These are phyloP conservation scores for Aphelenchoides fujianensis DNA, from an alignment of 1,140 invertebrate species.

Conservation along the genomic window DNA sequence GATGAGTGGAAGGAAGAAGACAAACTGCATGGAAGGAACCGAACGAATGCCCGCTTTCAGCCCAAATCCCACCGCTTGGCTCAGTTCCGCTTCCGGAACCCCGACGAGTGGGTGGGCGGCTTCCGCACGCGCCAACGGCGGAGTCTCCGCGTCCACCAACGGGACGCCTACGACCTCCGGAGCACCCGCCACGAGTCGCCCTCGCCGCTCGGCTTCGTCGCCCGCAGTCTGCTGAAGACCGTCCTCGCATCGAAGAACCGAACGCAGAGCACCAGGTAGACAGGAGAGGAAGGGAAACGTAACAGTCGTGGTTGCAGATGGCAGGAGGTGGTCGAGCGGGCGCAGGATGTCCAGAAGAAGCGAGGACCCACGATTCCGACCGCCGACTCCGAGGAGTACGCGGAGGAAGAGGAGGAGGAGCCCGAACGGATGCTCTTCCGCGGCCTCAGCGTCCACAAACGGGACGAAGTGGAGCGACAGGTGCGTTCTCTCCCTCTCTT, in stretches of 20 bases:
- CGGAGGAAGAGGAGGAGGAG: neutral
- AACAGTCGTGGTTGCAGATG: no score
- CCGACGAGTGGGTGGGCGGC: neutral
- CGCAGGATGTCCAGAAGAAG: neutral
- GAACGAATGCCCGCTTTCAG: no score
- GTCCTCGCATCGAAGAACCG: constrained; percentile 1
- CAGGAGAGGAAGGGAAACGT: no score
- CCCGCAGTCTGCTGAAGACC: neutral
- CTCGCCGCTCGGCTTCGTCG: constrained; percentile 1
- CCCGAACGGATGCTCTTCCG: neutral
- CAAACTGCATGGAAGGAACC: no score
- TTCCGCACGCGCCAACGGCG: constrained; percentile 7
- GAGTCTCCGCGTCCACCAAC: neutral
- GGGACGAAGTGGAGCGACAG: no score
- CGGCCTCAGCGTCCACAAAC: neutral
- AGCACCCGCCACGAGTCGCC: neutral
- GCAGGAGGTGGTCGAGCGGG: constrained; percentile 4
- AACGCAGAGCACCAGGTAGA: neutral
- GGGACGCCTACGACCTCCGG: neutral
- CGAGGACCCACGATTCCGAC: neutral
- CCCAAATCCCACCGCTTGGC: neutral
- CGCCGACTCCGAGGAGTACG: neutral
- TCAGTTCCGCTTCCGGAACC: neutral
- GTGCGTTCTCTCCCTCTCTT: no score
- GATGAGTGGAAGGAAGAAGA: no score